A percentile compares a stretch with the other conserved stretches of the same genome.
Evolutionary conservation across 2,113 vertebrate species (phyloP).

Genomic region (Ctenomys sociabilis): DNA sequence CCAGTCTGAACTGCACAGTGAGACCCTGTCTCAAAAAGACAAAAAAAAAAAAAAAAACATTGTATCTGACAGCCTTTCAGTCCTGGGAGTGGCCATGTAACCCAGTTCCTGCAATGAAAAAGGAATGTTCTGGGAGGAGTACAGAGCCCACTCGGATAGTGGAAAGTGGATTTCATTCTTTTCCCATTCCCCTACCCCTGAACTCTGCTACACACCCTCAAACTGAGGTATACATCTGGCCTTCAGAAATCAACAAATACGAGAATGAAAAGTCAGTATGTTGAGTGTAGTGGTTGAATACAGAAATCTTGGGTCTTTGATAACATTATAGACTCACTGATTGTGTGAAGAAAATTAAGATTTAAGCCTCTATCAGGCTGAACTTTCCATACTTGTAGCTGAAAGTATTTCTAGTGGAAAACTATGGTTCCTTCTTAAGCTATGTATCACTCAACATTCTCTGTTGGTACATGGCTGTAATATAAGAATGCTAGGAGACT

Average conservation of each 20-base stretch:
- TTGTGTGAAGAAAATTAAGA: not conserved
- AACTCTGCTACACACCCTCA: constrained; percentile 8
- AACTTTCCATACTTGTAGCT: not conserved
- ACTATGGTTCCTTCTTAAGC: not conserved
- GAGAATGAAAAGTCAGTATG: not conserved
- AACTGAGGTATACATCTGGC: not conserved
- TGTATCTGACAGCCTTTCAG: not conserved
- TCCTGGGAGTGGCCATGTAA: not conserved
- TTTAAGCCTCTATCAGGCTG: not conserved
- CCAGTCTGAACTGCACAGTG: no score
- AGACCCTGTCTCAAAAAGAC: no score
- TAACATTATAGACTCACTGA: not conserved
- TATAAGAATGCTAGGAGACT: not conserved
- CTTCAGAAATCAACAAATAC: not conserved
- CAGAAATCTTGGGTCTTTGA: not conserved
- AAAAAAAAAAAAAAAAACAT: no score
- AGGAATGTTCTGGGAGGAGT: not conserved
- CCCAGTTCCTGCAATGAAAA: not conserved
- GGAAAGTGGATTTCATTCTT: not conserved
- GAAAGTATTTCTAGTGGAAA: not conserved
- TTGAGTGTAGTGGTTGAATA: not conserved
- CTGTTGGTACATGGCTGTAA: not conserved
- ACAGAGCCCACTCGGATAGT: not conserved
- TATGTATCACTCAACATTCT: constrained; percentile 1
- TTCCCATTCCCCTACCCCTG: not conserved